Percentiles rank a stretch among this genome's conserved stretches.
Evolutionary conservation across 2,888 invertebrate species (phyloP).

Genomic region (Deilephila elpenor): DNA sequence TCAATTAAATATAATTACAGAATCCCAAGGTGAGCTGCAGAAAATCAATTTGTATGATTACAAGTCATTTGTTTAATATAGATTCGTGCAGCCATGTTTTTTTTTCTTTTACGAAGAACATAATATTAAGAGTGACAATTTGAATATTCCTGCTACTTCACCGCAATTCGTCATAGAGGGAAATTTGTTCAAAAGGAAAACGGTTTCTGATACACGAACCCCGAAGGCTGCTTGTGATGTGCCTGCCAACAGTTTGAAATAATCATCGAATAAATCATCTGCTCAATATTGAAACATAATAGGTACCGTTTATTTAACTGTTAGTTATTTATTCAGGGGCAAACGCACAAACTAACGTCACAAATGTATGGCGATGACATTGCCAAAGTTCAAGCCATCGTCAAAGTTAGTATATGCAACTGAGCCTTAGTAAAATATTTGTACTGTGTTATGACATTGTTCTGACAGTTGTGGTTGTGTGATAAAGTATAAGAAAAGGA

Average conservation of each 20-base stretch:
- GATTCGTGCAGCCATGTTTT: not conserved
- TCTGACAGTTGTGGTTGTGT: too few species aligned
- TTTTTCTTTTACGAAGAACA: not conserved
- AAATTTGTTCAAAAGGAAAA: constrained; percentile 15
- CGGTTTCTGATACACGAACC: constrained; percentile 6
- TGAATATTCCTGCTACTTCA: not conserved
- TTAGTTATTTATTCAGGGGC: too few species aligned
- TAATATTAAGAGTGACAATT: not conserved
- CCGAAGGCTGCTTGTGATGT: not conserved
- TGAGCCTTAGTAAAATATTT: too few species aligned
- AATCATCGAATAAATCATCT: not conserved
- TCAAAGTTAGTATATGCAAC: too few species aligned
- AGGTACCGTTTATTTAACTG: too few species aligned
- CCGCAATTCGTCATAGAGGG: not conserved
- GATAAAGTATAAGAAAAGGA: too few species aligned
- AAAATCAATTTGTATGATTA: not conserved
- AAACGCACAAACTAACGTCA: too few species aligned
- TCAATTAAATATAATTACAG: not conserved
- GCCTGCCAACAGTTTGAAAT: not conserved
- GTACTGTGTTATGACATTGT: too few species aligned
- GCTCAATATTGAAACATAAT: not conserved
- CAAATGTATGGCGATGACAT: too few species aligned
- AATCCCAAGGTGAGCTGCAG: not conserved
- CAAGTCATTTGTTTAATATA: not conserved
- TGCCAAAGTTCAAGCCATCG: too few species aligned